phyloP scores from a whole-genome alignment of 2,797 vertebrate species.

The Lagothrix lagotricha region DNA sequence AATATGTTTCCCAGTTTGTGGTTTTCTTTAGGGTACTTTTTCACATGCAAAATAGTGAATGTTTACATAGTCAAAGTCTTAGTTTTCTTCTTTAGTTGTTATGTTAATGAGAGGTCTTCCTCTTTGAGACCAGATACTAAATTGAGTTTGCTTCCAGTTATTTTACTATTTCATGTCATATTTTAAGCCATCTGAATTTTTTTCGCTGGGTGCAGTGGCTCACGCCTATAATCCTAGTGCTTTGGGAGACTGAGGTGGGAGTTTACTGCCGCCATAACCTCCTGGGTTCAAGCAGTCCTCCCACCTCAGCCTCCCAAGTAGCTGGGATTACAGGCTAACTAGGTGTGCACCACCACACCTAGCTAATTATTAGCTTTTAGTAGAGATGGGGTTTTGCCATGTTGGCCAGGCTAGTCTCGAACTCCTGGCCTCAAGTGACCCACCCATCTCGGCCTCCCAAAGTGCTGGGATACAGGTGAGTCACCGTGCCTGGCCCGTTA shows the following conservation, averaged over 20 bases:
- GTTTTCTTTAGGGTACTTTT: not conserved
- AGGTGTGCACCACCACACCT: not conserved
- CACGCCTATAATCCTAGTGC: not conserved
- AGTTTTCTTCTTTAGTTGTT: not conserved
- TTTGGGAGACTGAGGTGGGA: not conserved
- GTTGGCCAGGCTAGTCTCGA: not conserved
- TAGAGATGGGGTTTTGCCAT: not conserved
- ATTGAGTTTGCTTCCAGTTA: constrained; percentile 4
- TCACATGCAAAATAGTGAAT: not conserved
- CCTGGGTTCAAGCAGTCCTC: not conserved
- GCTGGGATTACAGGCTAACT: not conserved
- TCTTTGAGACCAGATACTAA: not conserved
- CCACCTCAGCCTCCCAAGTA: not conserved
- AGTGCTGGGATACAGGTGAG: not conserved
- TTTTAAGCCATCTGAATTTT: constrained; percentile 11
- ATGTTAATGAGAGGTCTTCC: not conserved
- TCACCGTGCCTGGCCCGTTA: not conserved
- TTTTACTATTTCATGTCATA: not conserved
- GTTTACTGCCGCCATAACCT: not conserved
- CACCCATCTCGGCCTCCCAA: not conserved
- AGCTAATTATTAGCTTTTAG: not conserved
- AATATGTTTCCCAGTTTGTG: not conserved
- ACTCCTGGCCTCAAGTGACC: not conserved
- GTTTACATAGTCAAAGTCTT: not conserved
- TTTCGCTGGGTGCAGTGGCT: not conserved